Evolutionary conservation across 2,888 invertebrate species (phyloP).

Genomic region (Polydesmus complanatus): DNA sequence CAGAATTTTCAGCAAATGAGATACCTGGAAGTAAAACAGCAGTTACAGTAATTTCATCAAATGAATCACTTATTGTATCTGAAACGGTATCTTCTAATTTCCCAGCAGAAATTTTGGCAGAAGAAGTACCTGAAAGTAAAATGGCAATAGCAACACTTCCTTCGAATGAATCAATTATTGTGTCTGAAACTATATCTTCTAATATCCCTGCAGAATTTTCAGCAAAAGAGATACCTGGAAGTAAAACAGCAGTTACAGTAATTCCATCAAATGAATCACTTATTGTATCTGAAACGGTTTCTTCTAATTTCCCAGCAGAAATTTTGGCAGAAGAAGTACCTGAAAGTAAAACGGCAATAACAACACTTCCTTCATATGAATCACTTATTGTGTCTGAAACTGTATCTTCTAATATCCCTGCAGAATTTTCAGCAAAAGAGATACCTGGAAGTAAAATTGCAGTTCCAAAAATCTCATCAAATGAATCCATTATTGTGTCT

Average conservation of each 20-base stretch:
- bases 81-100: too few relatives aligned
- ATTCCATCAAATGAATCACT: constrained; percentile 19
- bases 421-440: too few relatives aligned
- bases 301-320: too few relatives aligned
- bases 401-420: constrained; percentile 10
- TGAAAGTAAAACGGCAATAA: constrained; percentile 6
- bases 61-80: constrained; percentile 15
- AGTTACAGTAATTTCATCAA: not conserved
- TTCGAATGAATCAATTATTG: constrained; percentile 19
- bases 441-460: too few relatives aligned
- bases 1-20: too few relatives aligned
- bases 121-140: constrained; percentile 5
- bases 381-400: constrained; percentile 18
- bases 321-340: too few relatives aligned
- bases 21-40: too few relatives aligned
- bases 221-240: not conserved
- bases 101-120: constrained; percentile 4
- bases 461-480: too few relatives aligned
- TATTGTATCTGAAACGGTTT: not conserved
- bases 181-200: constrained; percentile 18
- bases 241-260: constrained; percentile 4
- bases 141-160: constrained; percentile 15
- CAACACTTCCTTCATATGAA: constrained; percentile 19
- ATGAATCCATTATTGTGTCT: too few relatives aligned
- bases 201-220: not conserved